These are phyloP conservation scores for Flexamia atlantica DNA, from an alignment of 2,888 invertebrate species.

Conservation along the genomic window DNA sequence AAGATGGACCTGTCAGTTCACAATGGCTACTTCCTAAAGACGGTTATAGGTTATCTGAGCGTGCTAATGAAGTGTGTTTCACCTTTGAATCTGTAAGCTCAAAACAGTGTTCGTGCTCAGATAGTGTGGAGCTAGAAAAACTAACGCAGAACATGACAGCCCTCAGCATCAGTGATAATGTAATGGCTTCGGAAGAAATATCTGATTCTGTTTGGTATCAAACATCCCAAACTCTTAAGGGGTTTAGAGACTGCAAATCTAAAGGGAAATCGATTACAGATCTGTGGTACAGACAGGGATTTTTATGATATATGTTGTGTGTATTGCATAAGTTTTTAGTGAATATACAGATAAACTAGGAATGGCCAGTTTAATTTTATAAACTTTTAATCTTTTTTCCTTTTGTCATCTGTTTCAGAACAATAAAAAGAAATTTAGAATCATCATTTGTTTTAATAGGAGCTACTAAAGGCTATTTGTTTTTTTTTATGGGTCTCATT, in stretches of 20 bases:
- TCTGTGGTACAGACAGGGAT: conserved; percentile 68
- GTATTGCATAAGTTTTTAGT: no score
- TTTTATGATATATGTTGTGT: no score
- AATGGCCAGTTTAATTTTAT: no score
- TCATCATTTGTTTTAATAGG: no score
- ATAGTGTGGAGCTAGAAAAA: background rate
- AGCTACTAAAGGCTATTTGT: no score
- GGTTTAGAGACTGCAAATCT: conserved; percentile 64
- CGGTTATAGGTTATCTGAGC: conserved; percentile 44
- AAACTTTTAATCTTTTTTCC: no score
- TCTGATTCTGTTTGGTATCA: conserved; percentile 57
- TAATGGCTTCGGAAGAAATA: background rate
- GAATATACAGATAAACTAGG: no score
- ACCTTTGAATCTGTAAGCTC: background rate
- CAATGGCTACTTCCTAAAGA: conserved; percentile 65
- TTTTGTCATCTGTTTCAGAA: no score
- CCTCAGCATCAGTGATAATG: conserved; percentile 2
- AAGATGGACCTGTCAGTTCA: conserved; percentile 42
- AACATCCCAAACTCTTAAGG: conserved; percentile 64
- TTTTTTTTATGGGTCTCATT: no score
- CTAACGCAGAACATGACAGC: background rate
- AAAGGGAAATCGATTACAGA: conserved; percentile 54
- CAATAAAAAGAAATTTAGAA: no score
- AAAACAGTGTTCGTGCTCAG: conserved; percentile 27
- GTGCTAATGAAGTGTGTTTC: conserved; percentile 46